Evolutionary conservation across 2,113 vertebrate genomes (phyloP).

Genomic region (Chlorodrepanis virens): DNA sequence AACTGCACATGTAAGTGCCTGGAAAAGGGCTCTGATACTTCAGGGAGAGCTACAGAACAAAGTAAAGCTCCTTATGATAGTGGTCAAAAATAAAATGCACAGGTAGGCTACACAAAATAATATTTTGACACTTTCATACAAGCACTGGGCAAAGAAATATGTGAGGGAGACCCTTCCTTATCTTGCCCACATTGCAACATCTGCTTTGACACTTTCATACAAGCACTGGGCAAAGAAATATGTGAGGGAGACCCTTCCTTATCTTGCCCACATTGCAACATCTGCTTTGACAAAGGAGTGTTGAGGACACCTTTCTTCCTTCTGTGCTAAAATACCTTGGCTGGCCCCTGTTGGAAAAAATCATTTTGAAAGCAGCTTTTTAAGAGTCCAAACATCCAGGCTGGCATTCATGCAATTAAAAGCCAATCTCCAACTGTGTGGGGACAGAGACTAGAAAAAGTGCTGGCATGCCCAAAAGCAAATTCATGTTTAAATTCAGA

Average conservation of each 20-base stretch:
- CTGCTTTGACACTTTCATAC: background rate
- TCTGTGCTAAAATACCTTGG: background rate
- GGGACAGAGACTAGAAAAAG: background rate
- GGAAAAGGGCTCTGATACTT: background rate
- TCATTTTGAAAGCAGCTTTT: background rate
- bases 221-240: background rate
- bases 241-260: background rate
- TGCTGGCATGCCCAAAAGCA: background rate
- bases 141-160: background rate
- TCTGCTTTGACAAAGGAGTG: background rate
- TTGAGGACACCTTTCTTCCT: background rate
- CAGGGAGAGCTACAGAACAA: background rate
- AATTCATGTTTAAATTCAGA: background rate
- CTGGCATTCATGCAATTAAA: background rate
- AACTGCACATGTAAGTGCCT: background rate
- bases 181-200: background rate
- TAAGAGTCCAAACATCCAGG: background rate
- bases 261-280: accelerated
- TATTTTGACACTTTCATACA: background rate
- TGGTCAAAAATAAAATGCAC: background rate
- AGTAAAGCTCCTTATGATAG: background rate
- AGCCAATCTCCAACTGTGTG: background rate
- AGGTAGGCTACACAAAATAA: background rate
- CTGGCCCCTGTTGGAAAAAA: background rate
- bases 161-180: background rate